These are phyloP conservation scores for Ashinkailepas kermadecensis DNA, from an alignment of 2,888 invertebrate species.

Conservation along the genomic window DNA sequence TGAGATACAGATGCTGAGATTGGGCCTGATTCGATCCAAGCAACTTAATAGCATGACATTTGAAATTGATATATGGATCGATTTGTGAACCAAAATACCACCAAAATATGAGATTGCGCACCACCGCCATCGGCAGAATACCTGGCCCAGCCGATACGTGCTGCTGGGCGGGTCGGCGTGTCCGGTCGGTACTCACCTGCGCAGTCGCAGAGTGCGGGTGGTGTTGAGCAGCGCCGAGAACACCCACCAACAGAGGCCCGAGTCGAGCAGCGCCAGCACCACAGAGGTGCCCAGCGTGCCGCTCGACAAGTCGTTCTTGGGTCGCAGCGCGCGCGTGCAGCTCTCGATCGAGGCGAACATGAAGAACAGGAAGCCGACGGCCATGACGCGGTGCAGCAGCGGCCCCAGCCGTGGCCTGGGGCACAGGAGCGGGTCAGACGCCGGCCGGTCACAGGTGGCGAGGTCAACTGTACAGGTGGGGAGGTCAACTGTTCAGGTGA, in stretches of 20 bases:
- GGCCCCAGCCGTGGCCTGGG: constrained; percentile 77
- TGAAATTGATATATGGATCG: too few species aligned
- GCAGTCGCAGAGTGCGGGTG: constrained; percentile 73
- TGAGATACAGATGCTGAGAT: too few species aligned
- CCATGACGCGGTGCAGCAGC: constrained; percentile 77
- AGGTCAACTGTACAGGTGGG: too few species aligned
- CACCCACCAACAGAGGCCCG: constrained; percentile 85
- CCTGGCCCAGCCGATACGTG: too few species aligned
- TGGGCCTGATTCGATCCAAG: too few species aligned
- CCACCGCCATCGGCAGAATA: too few species aligned
- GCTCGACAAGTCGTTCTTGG: constrained; percentile 54
- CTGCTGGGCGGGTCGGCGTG: too few species aligned
- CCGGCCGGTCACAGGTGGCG: too few species aligned
- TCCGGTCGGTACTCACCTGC: constrained; percentile 49
- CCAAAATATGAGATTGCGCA: too few species aligned
- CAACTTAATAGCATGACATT: too few species aligned
- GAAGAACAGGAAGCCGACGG: constrained; percentile 75
- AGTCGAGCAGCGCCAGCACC: constrained; percentile 58
- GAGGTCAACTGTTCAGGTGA: too few species aligned
- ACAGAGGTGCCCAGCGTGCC: constrained; percentile 40
- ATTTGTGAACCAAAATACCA: too few species aligned
- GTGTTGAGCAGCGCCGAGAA: constrained; percentile 80
- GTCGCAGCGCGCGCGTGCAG: constrained; percentile 63
- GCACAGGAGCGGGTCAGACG: constrained; percentile 27
- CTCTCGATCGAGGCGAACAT: constrained; percentile 77